A percentile compares a stretch with the other conserved stretches of the same genome.
These are phyloP conservation scores for Phycodurus eques DNA, from an alignment of 2,113 vertebrate species.

Conservation along the genomic window DNA sequence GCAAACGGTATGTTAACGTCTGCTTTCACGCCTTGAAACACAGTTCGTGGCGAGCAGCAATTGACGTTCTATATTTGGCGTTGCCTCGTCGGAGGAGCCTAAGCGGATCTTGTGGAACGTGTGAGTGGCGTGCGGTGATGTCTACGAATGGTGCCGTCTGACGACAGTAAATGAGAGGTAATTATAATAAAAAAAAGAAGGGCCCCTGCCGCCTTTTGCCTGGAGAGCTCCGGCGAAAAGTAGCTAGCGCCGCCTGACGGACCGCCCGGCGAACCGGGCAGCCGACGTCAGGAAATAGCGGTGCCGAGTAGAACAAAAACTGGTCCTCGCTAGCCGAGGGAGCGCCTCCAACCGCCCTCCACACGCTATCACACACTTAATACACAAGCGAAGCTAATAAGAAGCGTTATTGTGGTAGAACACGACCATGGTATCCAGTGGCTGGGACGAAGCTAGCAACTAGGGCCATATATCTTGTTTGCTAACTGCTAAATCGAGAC, in stretches of 20 bases:
- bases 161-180: slow-evolving; percentile 67
- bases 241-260: slow-evolving; percentile 82
- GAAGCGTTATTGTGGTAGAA: background rate
- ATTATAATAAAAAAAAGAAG: slow-evolving; percentile 59
- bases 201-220: slow-evolving; percentile 54
- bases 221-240: slow-evolving; percentile 74
- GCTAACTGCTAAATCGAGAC: slow-evolving; percentile 7
- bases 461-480: slow-evolving; percentile 11
- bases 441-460: background rate
- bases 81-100: background rate
- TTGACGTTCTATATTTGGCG: background rate
- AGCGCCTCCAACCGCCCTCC: slow-evolving; percentile 79
- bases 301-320: slow-evolving; percentile 52
- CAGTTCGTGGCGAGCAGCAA: slow-evolving; percentile 5
- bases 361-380: slow-evolving; percentile 60
- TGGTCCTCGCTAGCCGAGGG: slow-evolving; percentile 59
- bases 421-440: background rate
- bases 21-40: slow-evolving; percentile 52
- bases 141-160: slow-evolving; percentile 51
- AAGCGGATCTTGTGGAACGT: background rate
- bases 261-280: slow-evolving; percentile 70
- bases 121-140: slow-evolving; percentile 19
- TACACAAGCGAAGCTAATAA: slow-evolving; percentile 7
- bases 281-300: slow-evolving; percentile 68
- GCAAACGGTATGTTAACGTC: slow-evolving; percentile 62